Evolutionary conservation across 2,797 vertebrate species (phyloP).

Genomic region (Tenualosa thibaudeaui): DNA sequence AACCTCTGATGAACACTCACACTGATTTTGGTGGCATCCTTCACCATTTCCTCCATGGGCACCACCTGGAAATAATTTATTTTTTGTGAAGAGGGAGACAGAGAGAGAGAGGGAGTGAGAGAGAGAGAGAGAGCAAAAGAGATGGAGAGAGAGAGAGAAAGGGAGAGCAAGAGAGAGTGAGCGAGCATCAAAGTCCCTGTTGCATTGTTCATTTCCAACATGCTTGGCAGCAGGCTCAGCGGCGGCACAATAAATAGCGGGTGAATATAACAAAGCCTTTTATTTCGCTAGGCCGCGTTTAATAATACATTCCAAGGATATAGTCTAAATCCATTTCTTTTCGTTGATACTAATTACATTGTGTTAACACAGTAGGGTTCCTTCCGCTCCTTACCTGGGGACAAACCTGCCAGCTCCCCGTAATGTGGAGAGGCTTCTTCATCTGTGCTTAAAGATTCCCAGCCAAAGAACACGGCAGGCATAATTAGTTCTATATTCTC

Average conservation of each 20-base stretch:
- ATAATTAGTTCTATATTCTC: constrained; percentile 22
- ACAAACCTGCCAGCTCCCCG: constrained; percentile 29
- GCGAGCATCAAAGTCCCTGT: not conserved
- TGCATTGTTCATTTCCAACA: not conserved
- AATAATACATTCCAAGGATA: constrained; percentile 14
- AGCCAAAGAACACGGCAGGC: not conserved
- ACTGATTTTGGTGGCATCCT: constrained; percentile 93
- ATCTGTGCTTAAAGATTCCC: constrained; percentile 35
- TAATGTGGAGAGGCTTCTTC: constrained; percentile 38
- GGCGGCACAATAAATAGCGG: not conserved
- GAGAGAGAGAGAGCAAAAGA: not conserved
- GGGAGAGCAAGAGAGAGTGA: not conserved
- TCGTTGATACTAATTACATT: constrained; percentile 33
- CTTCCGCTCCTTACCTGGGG: constrained; percentile 22
- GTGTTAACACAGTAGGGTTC: constrained; percentile 39
- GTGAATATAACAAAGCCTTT: not conserved
- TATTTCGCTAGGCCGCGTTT: constrained; percentile 1
- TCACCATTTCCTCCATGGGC: constrained; percentile 79
- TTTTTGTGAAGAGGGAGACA: not conserved
- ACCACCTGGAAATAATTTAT: constrained; percentile 71
- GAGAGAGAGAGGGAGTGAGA: too few species aligned
- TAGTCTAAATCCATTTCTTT: constrained; percentile 34
- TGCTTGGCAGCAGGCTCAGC: not conserved
- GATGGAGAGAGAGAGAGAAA: too few species aligned
- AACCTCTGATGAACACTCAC: constrained; percentile 75